Evolutionary conservation across 2,113 vertebrate species (phyloP).

Genomic region (Camelus bactrianus): DNA sequence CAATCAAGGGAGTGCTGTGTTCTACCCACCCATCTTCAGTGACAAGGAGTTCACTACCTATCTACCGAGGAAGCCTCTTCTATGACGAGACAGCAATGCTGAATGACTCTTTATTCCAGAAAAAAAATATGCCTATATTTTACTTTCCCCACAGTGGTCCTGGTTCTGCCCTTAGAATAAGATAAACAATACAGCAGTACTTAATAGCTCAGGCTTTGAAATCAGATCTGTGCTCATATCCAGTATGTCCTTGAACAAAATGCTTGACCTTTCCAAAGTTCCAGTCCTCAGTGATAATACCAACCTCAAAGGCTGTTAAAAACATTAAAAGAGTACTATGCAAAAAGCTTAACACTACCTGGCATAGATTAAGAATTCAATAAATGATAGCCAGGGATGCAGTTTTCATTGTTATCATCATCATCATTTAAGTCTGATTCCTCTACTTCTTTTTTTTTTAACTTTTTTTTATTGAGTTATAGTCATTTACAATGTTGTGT

Average conservation of each 20-base stretch:
- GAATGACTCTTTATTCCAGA: slow-evolving; percentile 54
- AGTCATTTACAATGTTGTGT: too few species aligned
- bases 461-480: too few species aligned
- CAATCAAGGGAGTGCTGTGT: neutral
- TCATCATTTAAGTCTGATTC: neutral
- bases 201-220: slow-evolving; percentile 53
- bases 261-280: slow-evolving; percentile 36
- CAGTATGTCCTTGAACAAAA: slow-evolving; percentile 50
- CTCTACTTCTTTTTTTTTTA: neutral
- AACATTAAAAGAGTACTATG: slow-evolving; percentile 32
- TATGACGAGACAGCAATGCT: neutral
- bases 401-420: neutral
- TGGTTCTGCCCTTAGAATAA: slow-evolving; percentile 36
- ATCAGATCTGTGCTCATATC: slow-evolving; percentile 29
- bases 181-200: slow-evolving; percentile 8
- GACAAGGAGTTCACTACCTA: neutral
- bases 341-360: slow-evolving; percentile 39
- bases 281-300: slow-evolving; percentile 36
- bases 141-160: neutral
- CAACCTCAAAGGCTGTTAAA: slow-evolving; percentile 27
- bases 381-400: neutral
- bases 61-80: neutral
- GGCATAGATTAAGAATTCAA: neutral
- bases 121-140: slow-evolving; percentile 38
- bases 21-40: neutral